These are phyloP conservation scores for Dicaeum eximium DNA, from an alignment of 2,113 vertebrate genomes.

Conservation along the genomic window DNA sequence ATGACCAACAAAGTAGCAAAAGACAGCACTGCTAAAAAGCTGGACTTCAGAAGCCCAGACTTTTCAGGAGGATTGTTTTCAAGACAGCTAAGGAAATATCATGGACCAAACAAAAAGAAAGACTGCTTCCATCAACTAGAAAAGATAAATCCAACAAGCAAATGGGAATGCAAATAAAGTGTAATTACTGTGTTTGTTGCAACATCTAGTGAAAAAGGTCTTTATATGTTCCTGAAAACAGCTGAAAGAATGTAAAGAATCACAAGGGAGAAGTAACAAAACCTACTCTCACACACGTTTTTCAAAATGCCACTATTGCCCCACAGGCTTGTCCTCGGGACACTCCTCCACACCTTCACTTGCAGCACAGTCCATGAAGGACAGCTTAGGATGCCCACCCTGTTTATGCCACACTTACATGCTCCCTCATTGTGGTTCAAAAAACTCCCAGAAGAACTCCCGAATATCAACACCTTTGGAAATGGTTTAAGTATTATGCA, in stretches of 20 bases:
- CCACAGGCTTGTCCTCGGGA: background rate
- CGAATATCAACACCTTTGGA: background rate
- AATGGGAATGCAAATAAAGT: conserved; percentile 24
- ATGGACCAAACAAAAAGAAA: background rate
- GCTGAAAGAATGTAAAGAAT: background rate
- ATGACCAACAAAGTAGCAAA: background rate
- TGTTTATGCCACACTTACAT: background rate
- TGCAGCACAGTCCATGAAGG: background rate
- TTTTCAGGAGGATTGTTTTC: background rate
- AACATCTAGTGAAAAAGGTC: background rate
- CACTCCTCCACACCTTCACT: background rate
- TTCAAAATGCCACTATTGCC: background rate
- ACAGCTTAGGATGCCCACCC: background rate
- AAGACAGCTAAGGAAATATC: background rate
- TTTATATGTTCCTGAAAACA: background rate
- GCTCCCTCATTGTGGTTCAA: background rate
- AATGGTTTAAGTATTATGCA: background rate
- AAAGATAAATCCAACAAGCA: background rate
- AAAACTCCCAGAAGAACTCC: background rate
- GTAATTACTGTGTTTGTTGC: background rate
- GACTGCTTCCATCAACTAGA: background rate
- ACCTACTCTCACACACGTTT: background rate
- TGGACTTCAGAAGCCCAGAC: background rate
- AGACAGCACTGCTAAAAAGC: background rate
- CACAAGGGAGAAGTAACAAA: background rate